Conservation (phyloP, 2,888 invertebrate species). For the Amiota minor region DNA sequence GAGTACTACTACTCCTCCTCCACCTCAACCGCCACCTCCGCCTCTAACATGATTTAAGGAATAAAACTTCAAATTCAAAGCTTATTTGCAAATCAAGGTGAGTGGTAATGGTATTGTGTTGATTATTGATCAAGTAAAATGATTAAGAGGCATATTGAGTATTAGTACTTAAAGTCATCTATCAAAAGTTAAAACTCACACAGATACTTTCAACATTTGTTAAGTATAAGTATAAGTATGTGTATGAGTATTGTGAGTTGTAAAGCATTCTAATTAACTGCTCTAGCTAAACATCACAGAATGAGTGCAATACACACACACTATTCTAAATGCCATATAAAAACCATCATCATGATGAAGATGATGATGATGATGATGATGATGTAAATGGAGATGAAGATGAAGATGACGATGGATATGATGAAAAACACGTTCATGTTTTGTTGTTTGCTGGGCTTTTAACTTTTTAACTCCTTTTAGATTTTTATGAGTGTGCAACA, state of each 20-base stretch:
- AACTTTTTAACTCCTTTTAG: slow-evolving; percentile 54
- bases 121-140: no score
- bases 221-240: no score
- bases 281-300: slow-evolving; percentile 56
- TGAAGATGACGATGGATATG: no score
- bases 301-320: slow-evolving; percentile 27
- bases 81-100: slow-evolving; percentile 20
- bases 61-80: not conserved
- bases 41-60: not conserved
- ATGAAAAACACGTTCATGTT: slow-evolving; percentile 14
- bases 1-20: no score
- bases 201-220: no score
- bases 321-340: slow-evolving; percentile 50
- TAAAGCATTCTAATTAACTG: slow-evolving; percentile 55
- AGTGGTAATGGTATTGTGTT: not conserved
- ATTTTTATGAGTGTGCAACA: slow-evolving; percentile 9
- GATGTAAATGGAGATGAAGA: no score
- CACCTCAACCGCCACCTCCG: no score
- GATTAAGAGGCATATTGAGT: no score
- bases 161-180: no score
- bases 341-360: slow-evolving; percentile 54
- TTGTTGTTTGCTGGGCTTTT: slow-evolving; percentile 65
- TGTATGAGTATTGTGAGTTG: no score
- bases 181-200: no score
- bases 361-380: no score